Conservation (phyloP, 2,797 vertebrate genomes). For the Balearica regulorum region DNA sequence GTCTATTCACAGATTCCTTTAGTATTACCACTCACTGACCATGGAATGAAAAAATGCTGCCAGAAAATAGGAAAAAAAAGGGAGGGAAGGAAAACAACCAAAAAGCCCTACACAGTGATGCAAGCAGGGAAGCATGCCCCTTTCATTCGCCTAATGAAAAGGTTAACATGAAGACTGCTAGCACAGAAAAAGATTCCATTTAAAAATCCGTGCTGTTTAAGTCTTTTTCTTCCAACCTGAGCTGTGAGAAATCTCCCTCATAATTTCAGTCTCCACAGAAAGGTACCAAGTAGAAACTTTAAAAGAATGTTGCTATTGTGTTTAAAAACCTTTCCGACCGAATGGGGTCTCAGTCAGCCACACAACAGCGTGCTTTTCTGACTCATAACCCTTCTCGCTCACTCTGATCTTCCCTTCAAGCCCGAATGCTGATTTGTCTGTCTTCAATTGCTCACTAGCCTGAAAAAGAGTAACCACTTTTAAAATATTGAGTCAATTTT, state of each 20-base stretch:
- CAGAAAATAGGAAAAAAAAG: neutral
- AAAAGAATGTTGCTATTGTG: neutral
- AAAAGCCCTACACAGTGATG: neutral
- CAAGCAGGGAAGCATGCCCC: neutral
- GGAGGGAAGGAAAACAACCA: neutral
- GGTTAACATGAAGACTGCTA: neutral
- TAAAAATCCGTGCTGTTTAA: neutral
- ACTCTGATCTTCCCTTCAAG: conserved; percentile 5
- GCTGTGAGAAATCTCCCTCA: neutral
- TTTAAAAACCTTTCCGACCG: neutral
- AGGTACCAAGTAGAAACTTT: neutral
- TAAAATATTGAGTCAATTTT: conserved; percentile 1
- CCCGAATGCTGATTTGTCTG: neutral
- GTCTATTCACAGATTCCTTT: neutral
- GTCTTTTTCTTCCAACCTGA: neutral
- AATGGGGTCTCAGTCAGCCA: neutral
- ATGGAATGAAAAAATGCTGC: neutral
- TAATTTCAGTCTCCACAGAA: neutral
- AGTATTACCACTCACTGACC: neutral
- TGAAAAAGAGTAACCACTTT: neutral
- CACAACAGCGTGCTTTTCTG: neutral
- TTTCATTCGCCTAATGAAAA: neutral
- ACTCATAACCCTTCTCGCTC: neutral
- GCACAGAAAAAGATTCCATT: neutral
- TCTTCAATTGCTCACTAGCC: neutral